These are phyloP conservation scores for Parasteatoda lunata DNA, from an alignment of 2,888 invertebrate species.

Conservation along the genomic window DNA sequence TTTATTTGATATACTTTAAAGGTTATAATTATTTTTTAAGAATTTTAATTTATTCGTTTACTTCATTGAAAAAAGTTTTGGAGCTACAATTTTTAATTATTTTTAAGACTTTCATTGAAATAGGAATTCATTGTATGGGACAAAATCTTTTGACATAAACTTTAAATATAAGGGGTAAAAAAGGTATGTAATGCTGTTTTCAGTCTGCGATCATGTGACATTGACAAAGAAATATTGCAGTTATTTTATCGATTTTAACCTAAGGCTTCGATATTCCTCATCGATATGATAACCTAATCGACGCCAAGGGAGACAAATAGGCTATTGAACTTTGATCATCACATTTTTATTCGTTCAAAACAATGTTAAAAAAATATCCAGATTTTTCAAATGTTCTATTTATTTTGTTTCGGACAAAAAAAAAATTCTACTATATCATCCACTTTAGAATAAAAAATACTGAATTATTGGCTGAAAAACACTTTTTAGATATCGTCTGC, in stretches of 20 bases:
- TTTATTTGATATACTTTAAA: no score
- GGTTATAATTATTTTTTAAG: no score
- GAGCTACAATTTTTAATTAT: no score
- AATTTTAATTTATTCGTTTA: no score
- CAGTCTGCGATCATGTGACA: background rate
- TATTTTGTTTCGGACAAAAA: background rate
- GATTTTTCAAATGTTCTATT: background rate
- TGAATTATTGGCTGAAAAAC: background rate
- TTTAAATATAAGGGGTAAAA: background rate
- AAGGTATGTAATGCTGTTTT: background rate
- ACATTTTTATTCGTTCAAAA: constrained; percentile 1
- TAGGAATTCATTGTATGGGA: background rate
- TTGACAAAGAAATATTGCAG: background rate
- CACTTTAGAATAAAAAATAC: background rate
- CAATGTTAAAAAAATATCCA: background rate
- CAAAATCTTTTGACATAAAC: background rate
- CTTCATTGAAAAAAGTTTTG: no score
- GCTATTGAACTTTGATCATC: background rate
- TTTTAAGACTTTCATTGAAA: background rate
- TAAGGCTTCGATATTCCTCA: background rate
- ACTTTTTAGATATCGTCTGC: background rate
- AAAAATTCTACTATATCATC: background rate
- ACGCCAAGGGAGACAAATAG: constrained; percentile 43
- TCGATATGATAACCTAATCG: background rate
- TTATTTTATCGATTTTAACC: background rate